Evolutionary conservation across 1,140 invertebrate genomes (phyloP).

Genomic region (Lethrus apterus): DNA sequence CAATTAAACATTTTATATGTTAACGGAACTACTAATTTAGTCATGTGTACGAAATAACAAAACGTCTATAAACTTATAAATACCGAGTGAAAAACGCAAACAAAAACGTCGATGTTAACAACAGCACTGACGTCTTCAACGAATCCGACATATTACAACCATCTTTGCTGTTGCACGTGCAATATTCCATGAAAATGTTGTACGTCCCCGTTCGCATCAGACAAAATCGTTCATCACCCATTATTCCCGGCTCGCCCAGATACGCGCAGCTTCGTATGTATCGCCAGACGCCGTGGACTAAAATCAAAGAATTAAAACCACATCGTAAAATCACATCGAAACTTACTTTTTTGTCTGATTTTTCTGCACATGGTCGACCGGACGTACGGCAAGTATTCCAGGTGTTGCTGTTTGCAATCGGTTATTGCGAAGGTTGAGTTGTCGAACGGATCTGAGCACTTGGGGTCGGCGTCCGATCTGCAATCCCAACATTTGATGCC

Average conservation of each 20-base stretch:
- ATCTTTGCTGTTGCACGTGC: slow-evolving; percentile 87
- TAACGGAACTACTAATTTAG: too few relatives aligned
- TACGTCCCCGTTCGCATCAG: slow-evolving; percentile 85
- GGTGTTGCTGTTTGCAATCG: slow-evolving; percentile 63
- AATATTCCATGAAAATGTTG: slow-evolving; percentile 90
- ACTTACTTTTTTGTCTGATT: slow-evolving; percentile 81
- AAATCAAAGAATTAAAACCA: slow-evolving; percentile 32
- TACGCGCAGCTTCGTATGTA: slow-evolving; percentile 85
- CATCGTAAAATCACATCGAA: slow-evolving; percentile 4
- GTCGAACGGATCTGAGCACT: slow-evolving; percentile 89
- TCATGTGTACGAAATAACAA: too few relatives aligned
- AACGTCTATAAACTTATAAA: too few relatives aligned
- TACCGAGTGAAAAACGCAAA: too few relatives aligned
- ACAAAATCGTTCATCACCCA: slow-evolving; percentile 84
- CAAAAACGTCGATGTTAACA: too few relatives aligned
- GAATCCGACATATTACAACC: slow-evolving; percentile 66
- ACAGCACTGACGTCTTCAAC: slow-evolving; percentile 21
- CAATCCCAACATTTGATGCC: slow-evolving; percentile 90
- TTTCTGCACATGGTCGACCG: slow-evolving; percentile 84
- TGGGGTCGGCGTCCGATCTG: slow-evolving; percentile 79
- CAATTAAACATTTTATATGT: too few relatives aligned
- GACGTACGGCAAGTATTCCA: slow-evolving; percentile 61
- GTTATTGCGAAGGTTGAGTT: slow-evolving; percentile 80
- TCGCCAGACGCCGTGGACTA: slow-evolving; percentile 84
- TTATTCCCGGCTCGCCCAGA: slow-evolving; percentile 82